Evolutionary conservation across 2,888 invertebrate genomes (phyloP).

Genomic region (Chorisops tibialis): DNA sequence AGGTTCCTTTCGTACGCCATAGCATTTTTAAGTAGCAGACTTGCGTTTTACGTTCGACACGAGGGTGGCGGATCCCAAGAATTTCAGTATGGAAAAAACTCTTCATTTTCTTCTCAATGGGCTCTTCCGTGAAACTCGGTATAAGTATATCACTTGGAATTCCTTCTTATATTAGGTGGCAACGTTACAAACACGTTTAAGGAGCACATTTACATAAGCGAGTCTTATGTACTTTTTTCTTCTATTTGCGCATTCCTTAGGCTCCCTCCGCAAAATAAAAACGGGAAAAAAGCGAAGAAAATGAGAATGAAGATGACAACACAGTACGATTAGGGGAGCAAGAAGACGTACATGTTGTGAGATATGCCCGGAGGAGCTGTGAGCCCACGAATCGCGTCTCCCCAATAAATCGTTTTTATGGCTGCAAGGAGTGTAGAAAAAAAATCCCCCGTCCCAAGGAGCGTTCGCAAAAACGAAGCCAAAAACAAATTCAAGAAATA

Average conservation of each 20-base stretch:
- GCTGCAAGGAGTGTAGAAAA: slow-evolving; percentile 32
- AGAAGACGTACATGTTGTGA: slow-evolving; percentile 21
- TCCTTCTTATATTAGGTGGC: slow-evolving; percentile 31
- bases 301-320: slow-evolving; percentile 23
- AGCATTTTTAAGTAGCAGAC: slow-evolving; percentile 19
- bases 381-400: slow-evolving; percentile 36
- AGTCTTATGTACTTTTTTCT: slow-evolving; percentile 29
- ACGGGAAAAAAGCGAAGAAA: slow-evolving; percentile 11
- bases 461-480: slow-evolving; percentile 24
- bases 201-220: slow-evolving; percentile 33
- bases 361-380: slow-evolving; percentile 27
- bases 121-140: slow-evolving; percentile 6
- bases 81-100: background rate
- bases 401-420: slow-evolving; percentile 35
- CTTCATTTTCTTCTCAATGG: background rate
- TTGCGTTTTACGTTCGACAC: slow-evolving; percentile 8
- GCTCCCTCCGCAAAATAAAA: slow-evolving; percentile 16
- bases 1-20: slow-evolving; percentile 26
- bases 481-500: slow-evolving; percentile 34
- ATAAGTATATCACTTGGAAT: slow-evolving; percentile 14
- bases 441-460: slow-evolving; percentile 18
- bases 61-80: background rate
- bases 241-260: slow-evolving; percentile 29
- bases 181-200: slow-evolving; percentile 34
- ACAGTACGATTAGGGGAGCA: slow-evolving; percentile 26